These are phyloP conservation scores for Boloria euphrosyne DNA, from an alignment of 2,888 invertebrate genomes.

Conservation along the genomic window DNA sequence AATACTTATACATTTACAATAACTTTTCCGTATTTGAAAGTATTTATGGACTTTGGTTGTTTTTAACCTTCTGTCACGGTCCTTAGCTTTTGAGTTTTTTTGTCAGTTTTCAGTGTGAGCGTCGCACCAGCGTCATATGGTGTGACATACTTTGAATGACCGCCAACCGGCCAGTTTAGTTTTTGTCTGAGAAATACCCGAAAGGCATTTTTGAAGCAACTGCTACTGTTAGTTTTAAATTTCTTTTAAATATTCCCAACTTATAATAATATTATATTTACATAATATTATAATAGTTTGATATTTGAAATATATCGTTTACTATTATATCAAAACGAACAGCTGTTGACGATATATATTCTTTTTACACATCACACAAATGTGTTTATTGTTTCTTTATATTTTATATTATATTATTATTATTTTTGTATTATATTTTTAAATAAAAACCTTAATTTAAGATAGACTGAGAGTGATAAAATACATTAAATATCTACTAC, in stretches of 20 bases:
- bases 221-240: constrained; percentile 50
- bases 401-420: too few relatives aligned
- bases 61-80: constrained; percentile 74
- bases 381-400: too few relatives aligned
- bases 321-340: too few relatives aligned
- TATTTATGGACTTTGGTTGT: constrained; percentile 58
- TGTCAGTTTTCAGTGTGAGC: constrained; percentile 60
- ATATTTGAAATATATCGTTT: too few relatives aligned
- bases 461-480: too few relatives aligned
- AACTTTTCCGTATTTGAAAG: constrained; percentile 68
- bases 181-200: constrained; percentile 47
- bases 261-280: neutral
- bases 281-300: neutral
- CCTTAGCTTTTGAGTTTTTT: constrained; percentile 73
- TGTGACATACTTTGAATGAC: constrained; percentile 67
- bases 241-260: too few relatives aligned
- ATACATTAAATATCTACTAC: too few relatives aligned
- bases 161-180: constrained; percentile 59
- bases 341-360: too few relatives aligned
- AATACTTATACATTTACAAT: constrained; percentile 56
- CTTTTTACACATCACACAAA: too few relatives aligned
- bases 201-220: constrained; percentile 49
- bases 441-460: too few relatives aligned
- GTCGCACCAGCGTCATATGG: constrained; percentile 65
- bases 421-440: too few relatives aligned